Base-by-base conservation (phyloP, 1,140 invertebrate genomes). In the Matsumurasca onukii region DNA sequence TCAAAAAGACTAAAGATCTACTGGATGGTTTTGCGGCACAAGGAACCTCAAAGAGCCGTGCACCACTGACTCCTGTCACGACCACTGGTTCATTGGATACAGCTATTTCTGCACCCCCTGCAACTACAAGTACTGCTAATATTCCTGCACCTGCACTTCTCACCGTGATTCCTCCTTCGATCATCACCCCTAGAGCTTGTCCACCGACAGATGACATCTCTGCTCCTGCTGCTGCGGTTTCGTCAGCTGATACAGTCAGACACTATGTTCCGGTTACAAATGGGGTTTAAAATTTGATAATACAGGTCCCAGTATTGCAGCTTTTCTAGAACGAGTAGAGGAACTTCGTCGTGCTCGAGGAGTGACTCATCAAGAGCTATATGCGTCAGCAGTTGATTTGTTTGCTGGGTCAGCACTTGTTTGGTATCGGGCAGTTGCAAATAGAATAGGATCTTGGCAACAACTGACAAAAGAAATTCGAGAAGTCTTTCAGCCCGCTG, bases 381-480 rank as follows among this genome's bases (percentile, higher is more conserved):
- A 24, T 25, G 31, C 31, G 20, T 63, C 61, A 20, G 61, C 61
- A 30, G 61, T 31, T 17, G 61, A 63, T 34, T 25, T 63, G n/a
- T 63, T 63, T 34, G 27, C 29, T 17, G 61, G 61, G 17, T n/a
- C 27, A 15, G 61, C 61, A 17, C 31, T 63, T 30, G 29, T 31
- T 31, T 63, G 31, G 29, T 63, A 63, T 63, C 27, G 61, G n/a
- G n/a, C 29, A n/a, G 27, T 34, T 2, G n/a, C 17, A 12, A 63
- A 2, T 31, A 30, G 61, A 31, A 27, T 63, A 12, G 25, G 31
- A 20, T 63, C 61, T 34, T 63, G 61, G 61, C 12, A 30, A 2
- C n/a, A 63, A 34, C 31, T 63, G 15, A n/a, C 1, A 31, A 13
- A 31, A 12, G 31, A 63, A 34, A 17, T 63, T 17, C n/a, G 61